Conservation (phyloP, 1,140 invertebrate species). For the Nasonia longicornis region DNA sequence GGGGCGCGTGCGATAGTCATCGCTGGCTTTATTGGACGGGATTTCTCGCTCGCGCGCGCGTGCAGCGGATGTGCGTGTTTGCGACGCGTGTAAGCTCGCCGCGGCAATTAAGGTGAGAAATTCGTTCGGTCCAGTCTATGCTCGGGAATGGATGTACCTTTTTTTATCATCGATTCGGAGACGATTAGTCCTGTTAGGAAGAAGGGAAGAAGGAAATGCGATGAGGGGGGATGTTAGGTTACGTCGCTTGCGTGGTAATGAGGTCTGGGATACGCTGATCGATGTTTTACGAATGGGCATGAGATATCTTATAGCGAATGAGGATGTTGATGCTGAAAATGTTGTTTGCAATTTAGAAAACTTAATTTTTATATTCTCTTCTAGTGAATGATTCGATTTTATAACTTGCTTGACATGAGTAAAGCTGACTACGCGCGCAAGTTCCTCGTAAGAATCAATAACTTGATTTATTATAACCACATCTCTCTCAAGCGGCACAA, state of each 20-base stretch:
- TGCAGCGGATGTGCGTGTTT: neutral
- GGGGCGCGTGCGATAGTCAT: slow-evolving; percentile 27
- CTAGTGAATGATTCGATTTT: too few species aligned
- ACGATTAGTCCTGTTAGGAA: slow-evolving; percentile 7
- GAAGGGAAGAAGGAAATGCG: neutral
- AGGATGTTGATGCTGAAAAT: too few species aligned
- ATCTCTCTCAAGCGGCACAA: neutral
- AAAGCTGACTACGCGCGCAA: too few species aligned
- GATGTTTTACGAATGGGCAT: neutral
- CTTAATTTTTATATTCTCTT: too few species aligned
- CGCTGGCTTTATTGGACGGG: slow-evolving; percentile 21
- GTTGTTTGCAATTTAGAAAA: too few species aligned
- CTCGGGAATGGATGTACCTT: neutral
- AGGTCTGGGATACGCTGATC: neutral
- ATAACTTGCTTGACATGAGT: too few species aligned
- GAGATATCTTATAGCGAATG: neutral
- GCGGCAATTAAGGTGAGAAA: slow-evolving; percentile 41
- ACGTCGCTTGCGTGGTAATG: neutral
- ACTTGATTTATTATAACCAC: too few species aligned
- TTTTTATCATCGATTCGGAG: slow-evolving; percentile 21
- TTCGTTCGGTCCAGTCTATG: slow-evolving; percentile 9
- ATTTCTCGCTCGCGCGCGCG: neutral
- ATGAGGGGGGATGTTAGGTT: neutral
- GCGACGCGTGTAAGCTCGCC: neutral
- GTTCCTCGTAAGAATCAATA: too few species aligned